Evolutionary conservation across 2,113 vertebrate species (phyloP), one percentile per base, ranked within the genome.

Genomic region (Pseudopodoces humilis): DNA sequence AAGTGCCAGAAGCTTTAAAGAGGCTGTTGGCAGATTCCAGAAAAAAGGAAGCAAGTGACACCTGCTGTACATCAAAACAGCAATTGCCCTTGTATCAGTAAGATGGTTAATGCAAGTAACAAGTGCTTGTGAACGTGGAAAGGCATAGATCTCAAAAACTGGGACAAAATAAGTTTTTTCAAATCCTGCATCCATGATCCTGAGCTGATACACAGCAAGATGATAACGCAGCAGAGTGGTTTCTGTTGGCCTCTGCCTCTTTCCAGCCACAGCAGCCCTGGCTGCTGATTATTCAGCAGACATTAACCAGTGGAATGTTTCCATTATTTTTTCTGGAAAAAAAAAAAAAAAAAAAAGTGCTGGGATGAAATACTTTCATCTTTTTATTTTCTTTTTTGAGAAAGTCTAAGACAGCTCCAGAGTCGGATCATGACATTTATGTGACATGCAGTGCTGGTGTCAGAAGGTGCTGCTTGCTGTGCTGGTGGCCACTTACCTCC

Each of bases 231-330:
- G 59, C 55, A 21, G 37, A 58, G 59, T 12, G 4, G n/a, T 72
- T 72, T 85, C 76, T 88, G 15, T 69, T 70, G 35, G 75, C 83
- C 47, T 69, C 44, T 56, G 87, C 55, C n/a, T 4, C 1, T 39
- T 88, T 85, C 53, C 85, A 92, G 70, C 46, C 27, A 15, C 55
- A 90, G 78, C 74, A 89, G 74, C 30, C 39, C 64, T 83, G 60
- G 41, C 68, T 75, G 53, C 92, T 92, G 58, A 79, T 88, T 92
- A 83, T 88, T 93, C 65, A 86, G 77, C 76, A 93, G 80, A 88
- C 6, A 4, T 92, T 83, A 93, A 71, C 19, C 2, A 2, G 23
- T 75, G 77, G 79, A 93, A 88, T 78, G 50, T 94, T 88, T 93
- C 90, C 80, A 43, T 90, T 14, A 62, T 71, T 74, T 88, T 69